phyloP scores from a whole-genome alignment of 1,140 invertebrate species.

The Camponotus floridanus region DNA sequence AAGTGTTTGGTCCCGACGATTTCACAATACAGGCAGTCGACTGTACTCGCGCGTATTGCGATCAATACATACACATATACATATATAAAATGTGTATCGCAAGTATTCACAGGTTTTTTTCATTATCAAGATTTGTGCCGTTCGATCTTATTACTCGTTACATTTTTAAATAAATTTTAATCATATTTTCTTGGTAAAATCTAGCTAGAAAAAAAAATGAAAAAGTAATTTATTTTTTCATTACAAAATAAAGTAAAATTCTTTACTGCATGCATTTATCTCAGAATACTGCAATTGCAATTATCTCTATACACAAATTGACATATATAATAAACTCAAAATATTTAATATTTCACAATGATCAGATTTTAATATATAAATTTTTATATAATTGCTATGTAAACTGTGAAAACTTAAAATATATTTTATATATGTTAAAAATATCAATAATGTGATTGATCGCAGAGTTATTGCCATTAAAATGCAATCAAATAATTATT shows the following conservation, averaged over 20 bases:
- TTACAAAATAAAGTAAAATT: not conserved
- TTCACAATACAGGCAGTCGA: no score
- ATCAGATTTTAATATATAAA: conserved; percentile 10
- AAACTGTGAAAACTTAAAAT: not conserved
- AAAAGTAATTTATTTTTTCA: not conserved
- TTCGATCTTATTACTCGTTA: not conserved
- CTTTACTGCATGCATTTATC: not conserved
- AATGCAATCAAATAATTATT: not conserved
- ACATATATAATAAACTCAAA: not conserved
- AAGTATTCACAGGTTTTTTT: conserved; percentile 45
- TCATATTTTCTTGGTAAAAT: not conserved
- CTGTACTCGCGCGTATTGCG: conserved; percentile 19
- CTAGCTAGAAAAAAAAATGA: not conserved
- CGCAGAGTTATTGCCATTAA: not conserved
- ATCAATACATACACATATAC: conserved; percentile 45
- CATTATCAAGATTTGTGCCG: conserved; percentile 19
- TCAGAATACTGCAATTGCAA: not conserved
- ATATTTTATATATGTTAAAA: not conserved
- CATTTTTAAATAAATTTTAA: not conserved
- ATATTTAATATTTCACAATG: not conserved
- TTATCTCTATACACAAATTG: not conserved
- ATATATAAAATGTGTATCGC: conserved; percentile 52
- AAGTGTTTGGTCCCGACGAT: no score
- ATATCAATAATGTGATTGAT: not conserved
- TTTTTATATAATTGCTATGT: not conserved